Conservation (phyloP, 2,797 vertebrate species). For the Moxostoma hubbsi region DNA sequence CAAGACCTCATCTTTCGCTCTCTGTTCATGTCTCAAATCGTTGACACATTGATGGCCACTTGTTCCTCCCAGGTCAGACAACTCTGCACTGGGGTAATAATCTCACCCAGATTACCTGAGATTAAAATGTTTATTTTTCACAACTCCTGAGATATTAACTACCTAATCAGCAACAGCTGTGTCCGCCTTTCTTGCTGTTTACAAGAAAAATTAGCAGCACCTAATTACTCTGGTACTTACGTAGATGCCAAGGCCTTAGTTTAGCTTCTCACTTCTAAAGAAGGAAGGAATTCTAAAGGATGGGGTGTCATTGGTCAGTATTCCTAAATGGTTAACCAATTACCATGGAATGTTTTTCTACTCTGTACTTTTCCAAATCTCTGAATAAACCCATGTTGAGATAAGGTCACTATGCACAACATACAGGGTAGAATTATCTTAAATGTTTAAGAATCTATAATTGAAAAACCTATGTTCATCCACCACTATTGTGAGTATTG, state of each 20-base stretch:
- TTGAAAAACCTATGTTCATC: too few relatives aligned
- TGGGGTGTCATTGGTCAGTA: slow-evolving; percentile 2
- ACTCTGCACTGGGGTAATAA: slow-evolving; percentile 42
- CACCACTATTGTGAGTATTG: too few relatives aligned
- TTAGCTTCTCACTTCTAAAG: slow-evolving; percentile 14
- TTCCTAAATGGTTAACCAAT: slow-evolving; percentile 31
- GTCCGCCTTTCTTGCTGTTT: slow-evolving; percentile 54
- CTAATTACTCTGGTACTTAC: slow-evolving; percentile 55
- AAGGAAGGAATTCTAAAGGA: slow-evolving; percentile 34
- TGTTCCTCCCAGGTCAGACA: slow-evolving; percentile 41
- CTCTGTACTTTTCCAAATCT: slow-evolving; percentile 18
- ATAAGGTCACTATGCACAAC: background rate
- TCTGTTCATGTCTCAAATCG: background rate
- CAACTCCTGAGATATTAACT: slow-evolving; percentile 59
- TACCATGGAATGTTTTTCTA: slow-evolving; percentile 40
- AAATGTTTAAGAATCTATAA: background rate
- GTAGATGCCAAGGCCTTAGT: slow-evolving; percentile 45
- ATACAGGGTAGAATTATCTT: background rate
- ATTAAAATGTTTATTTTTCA: slow-evolving; percentile 62
- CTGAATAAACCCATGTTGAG: slow-evolving; percentile 11
- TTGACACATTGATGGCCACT: slow-evolving; percentile 52
- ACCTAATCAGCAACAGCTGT: slow-evolving; percentile 60
- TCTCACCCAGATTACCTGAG: slow-evolving; percentile 59
- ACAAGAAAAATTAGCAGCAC: slow-evolving; percentile 57
- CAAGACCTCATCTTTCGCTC: too few relatives aligned